phyloP scores from a whole-genome alignment of 2,113 vertebrate genomes.

The Pelecanus crispus region DNA sequence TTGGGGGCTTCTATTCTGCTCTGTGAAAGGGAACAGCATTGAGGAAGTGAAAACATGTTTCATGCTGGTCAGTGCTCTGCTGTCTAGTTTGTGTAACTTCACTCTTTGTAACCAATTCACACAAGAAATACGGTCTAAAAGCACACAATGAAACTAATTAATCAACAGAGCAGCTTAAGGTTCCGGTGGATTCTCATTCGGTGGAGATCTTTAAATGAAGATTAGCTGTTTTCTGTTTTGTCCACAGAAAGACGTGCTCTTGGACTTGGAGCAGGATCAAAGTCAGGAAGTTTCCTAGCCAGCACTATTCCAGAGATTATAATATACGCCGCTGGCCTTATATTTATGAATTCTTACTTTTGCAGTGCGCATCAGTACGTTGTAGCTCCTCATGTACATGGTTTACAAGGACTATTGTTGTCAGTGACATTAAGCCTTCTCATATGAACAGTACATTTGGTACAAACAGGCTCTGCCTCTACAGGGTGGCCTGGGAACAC shows the following conservation, averaged over 20 bases:
- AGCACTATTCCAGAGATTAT: not conserved
- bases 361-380: not conserved
- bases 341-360: not conserved
- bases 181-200: not conserved
- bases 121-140: not conserved
- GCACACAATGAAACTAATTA: not conserved
- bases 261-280: not conserved
- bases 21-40: accelerated
- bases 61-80: not conserved
- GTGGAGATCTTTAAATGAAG: not conserved
- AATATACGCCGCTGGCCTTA: accelerated
- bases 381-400: not conserved
- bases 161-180: not conserved
- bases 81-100: not conserved
- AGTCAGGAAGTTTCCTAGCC: not conserved
- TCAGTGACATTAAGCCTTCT: not conserved
- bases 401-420: not conserved
- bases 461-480: not conserved
- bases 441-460: not conserved
- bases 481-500: not conserved
- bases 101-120: not conserved
- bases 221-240: not conserved
- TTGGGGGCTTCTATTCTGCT: not conserved
- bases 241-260: not conserved
- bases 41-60: not conserved